Evolutionary conservation across 2,888 invertebrate genomes (phyloP).

Genomic region (Fragum sueziense): DNA sequence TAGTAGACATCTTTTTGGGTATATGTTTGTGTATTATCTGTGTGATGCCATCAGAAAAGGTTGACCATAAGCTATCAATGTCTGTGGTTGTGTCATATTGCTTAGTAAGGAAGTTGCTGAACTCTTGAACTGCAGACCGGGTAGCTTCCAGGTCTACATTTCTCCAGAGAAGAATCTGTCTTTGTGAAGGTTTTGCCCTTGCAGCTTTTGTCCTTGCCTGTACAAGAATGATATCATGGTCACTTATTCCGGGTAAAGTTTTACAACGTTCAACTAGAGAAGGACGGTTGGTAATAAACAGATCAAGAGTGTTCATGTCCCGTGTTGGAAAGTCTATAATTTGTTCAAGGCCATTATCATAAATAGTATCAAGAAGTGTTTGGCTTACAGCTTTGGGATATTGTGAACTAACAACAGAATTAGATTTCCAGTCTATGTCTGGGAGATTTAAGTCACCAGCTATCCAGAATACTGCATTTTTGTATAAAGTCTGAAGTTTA

Average conservation of each 20-base stretch:
- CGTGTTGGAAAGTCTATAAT: slow-evolving; percentile 27
- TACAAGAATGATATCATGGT: slow-evolving; percentile 38
- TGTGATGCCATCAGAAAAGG: slow-evolving; percentile 2
- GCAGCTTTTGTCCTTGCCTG: too few species aligned
- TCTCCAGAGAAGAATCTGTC: too few species aligned
- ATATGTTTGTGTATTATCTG: slow-evolving; percentile 20
- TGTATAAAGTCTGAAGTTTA: slow-evolving; percentile 4
- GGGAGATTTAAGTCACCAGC: too few species aligned
- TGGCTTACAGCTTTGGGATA: slow-evolving; percentile 15
- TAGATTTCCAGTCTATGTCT: too few species aligned
- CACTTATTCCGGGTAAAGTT: slow-evolving; percentile 35
- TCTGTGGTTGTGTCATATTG: not conserved
- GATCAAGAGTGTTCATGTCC: slow-evolving; percentile 19
- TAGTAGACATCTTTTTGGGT: slow-evolving; percentile 29
- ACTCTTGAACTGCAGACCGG: too few species aligned
- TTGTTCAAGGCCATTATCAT: too few species aligned
- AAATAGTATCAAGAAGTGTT: slow-evolving; percentile 8
- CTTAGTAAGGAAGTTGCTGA: not conserved
- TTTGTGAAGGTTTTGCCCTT: slow-evolving; percentile 11
- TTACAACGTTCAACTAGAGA: too few species aligned
- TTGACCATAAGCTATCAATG: slow-evolving; percentile 27
- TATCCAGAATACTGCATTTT: slow-evolving; percentile 32
- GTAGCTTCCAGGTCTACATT: too few species aligned
- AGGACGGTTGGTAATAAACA: too few species aligned
- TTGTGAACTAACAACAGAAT: slow-evolving; percentile 6